These are phyloP conservation scores for Pristionchus fissidentatus DNA, from an alignment of 2,888 invertebrate genomes.

Conservation along the genomic window DNA sequence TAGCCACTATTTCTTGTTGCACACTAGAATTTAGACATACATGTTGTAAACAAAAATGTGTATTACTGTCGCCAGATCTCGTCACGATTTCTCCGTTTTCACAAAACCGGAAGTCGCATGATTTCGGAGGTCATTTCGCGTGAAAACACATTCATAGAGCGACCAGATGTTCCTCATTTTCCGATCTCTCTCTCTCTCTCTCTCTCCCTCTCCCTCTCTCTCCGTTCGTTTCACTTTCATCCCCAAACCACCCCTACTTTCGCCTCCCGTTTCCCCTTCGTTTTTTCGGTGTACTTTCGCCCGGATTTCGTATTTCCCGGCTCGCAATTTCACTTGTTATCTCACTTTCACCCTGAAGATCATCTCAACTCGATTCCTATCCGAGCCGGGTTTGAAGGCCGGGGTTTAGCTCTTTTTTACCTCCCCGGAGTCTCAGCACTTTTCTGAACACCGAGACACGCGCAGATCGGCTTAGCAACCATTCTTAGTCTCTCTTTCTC, in stretches of 20 bases:
- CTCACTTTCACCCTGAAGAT: background rate
- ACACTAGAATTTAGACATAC: background rate
- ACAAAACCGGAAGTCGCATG: background rate
- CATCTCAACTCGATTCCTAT: background rate
- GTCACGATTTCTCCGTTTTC: background rate
- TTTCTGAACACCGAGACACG: conserved; percentile 34
- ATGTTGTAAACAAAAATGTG: no score
- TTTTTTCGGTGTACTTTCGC: background rate
- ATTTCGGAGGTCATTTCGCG: no score
- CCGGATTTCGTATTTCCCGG: conserved; percentile 17
- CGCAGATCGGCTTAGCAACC: no score
- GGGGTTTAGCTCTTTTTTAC: background rate
- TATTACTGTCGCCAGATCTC: no score
- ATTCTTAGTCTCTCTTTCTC: no score
- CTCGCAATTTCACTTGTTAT: conserved; percentile 39
- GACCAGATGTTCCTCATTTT: conserved; percentile 42
- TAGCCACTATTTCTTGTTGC: background rate
- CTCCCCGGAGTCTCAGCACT: background rate
- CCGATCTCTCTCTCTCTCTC: background rate
- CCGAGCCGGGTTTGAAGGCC: no score
- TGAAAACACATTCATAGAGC: no score
- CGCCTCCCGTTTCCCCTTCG: conserved; percentile 3
- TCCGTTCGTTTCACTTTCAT: background rate
- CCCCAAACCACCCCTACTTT: background rate
- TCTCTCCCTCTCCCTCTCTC: background rate